phyloP scores from a whole-genome alignment of 2,113 vertebrate genomes.

The Siniperca knerii region DNA sequence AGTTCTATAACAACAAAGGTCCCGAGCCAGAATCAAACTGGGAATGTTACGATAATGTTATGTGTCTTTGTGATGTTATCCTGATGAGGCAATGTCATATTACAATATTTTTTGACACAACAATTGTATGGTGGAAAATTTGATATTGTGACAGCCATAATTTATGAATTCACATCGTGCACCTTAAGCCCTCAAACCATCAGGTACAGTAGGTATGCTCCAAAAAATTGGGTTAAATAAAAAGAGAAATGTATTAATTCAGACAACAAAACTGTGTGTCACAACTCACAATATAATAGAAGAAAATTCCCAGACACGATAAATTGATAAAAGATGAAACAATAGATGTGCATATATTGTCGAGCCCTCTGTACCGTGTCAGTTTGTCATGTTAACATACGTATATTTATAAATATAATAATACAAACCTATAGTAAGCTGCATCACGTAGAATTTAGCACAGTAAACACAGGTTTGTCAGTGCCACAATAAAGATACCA shows the following conservation, averaged over 20 bases:
- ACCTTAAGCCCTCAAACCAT: too few relatives aligned
- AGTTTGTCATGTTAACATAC: background rate
- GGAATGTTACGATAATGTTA: too few relatives aligned
- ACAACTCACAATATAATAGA: background rate
- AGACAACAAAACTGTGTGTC: background rate
- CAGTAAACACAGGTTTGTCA: background rate
- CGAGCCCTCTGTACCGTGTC: background rate
- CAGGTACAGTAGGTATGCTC: too few relatives aligned
- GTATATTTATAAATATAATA: background rate
- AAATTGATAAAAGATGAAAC: background rate
- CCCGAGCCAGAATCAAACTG: too few relatives aligned
- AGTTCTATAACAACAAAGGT: too few relatives aligned
- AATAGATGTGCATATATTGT: background rate
- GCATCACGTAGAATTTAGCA: background rate
- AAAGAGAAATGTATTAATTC: background rate
- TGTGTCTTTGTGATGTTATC: too few relatives aligned
- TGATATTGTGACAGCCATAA: too few relatives aligned
- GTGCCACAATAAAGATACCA: background rate
- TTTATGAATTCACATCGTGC: too few relatives aligned
- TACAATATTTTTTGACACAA: too few relatives aligned
- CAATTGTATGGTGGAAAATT: too few relatives aligned
- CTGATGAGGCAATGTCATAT: too few relatives aligned
- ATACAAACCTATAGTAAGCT: background rate
- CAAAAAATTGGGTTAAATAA: background rate
- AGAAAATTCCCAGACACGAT: background rate